Conservation (phyloP, 2,888 invertebrate species). For the Leptopilina syphax region DNA sequence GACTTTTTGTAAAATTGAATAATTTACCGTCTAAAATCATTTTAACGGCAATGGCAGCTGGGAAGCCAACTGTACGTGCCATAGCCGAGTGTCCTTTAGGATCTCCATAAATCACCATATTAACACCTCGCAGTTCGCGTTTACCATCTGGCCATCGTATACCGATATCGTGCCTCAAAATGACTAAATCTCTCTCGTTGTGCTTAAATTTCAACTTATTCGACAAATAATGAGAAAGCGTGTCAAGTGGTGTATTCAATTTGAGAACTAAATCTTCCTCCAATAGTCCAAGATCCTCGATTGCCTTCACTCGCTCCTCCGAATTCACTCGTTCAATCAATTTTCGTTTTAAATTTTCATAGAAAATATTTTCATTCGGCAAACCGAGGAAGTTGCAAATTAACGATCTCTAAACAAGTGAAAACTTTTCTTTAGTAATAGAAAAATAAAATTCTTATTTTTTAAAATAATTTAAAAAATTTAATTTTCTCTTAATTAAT, state of each 20-base stretch:
- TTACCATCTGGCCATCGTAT: slow-evolving; percentile 94
- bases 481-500: no score
- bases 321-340: slow-evolving; percentile 88
- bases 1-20: no score
- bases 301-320: slow-evolving; percentile 83
- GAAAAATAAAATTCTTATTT: slow-evolving; percentile 27
- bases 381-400: slow-evolving; percentile 92
- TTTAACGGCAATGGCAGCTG: slow-evolving; percentile 96
- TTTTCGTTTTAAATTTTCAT: slow-evolving; percentile 92
- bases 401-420: slow-evolving; percentile 84
- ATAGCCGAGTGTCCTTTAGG: slow-evolving; percentile 93
- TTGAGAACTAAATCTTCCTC: slow-evolving; percentile 90
- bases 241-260: slow-evolving; percentile 92
- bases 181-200: slow-evolving; percentile 93
- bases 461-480: background rate
- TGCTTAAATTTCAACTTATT: slow-evolving; percentile 88
- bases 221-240: slow-evolving; percentile 92
- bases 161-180: slow-evolving; percentile 94
- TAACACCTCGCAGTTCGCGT: slow-evolving; percentile 89
- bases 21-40: slow-evolving; percentile 95
- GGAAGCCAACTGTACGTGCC: slow-evolving; percentile 95
- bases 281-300: slow-evolving; percentile 93
- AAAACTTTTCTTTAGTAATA: background rate
- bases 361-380: slow-evolving; percentile 91
- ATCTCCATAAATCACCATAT: slow-evolving; percentile 94